Percentiles rank a stretch among this genome's conserved stretches.
Conservation (phyloP, 2,113 vertebrate genomes). For the Martes martes region DNA sequence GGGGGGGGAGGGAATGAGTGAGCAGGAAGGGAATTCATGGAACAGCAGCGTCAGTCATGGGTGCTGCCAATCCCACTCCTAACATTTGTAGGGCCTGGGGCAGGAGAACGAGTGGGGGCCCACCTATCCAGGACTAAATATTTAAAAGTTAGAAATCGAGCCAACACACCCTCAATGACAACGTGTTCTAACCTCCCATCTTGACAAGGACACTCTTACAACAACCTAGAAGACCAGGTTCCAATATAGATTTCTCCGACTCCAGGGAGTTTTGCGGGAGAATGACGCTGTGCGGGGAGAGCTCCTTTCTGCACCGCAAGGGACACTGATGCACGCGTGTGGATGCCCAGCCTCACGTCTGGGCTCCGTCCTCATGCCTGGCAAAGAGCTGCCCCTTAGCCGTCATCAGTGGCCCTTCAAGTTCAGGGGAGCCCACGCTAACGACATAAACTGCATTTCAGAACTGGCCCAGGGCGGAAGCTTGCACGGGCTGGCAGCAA, state of each 20-base stretch:
- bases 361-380: not conserved
- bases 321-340: rapidly evolving
- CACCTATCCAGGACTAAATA: not conserved
- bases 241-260: not conserved
- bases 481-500: not conserved
- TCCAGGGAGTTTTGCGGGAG: not conserved
- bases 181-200: not conserved
- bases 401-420: not conserved
- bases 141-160: not conserved
- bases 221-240: not conserved
- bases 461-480: not conserved
- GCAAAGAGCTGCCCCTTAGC: not conserved
- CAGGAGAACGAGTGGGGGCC: not conserved
- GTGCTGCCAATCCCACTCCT: not conserved
- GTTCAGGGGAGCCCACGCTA: not conserved
- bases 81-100: not conserved
- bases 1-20: not conserved
- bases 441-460: not conserved
- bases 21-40: not conserved
- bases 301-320: not conserved
- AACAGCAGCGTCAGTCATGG: not conserved
- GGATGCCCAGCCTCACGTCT: not conserved
- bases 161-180: not conserved
- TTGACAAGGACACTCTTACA: not conserved
- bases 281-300: not conserved